Evolutionary conservation across 1,140 invertebrate genomes (phyloP).

Genomic region (Camponotus vicinus): DNA sequence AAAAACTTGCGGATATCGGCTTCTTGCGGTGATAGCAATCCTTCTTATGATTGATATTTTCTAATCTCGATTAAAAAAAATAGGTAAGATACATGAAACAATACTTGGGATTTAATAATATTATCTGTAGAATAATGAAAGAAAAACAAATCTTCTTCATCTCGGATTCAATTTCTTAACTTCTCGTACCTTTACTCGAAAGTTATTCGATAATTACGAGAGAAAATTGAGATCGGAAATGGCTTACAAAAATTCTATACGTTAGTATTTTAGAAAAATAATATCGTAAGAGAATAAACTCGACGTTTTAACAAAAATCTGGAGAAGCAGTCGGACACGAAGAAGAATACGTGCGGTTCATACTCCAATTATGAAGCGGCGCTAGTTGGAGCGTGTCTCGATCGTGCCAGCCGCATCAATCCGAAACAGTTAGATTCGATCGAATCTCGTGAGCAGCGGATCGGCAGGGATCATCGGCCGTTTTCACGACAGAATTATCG

Average conservation of each 20-base stretch:
- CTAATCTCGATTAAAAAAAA: not conserved
- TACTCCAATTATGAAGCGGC: slow-evolving; percentile 46
- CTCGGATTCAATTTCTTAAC: not conserved
- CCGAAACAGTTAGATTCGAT: slow-evolving; percentile 57
- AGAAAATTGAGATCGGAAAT: not conserved
- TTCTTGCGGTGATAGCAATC: slow-evolving; percentile 12
- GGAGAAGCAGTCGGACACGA: slow-evolving; percentile 8
- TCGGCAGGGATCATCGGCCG: slow-evolving; percentile 21
- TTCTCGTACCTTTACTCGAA: not conserved
- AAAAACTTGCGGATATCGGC: slow-evolving; percentile 18
- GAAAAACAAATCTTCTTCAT: not conserved
- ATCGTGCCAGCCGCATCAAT: not conserved
- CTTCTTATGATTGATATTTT: not conserved
- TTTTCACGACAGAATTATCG: slow-evolving; percentile 44
- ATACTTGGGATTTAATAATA: not conserved
- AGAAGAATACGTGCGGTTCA: slow-evolving; percentile 11
- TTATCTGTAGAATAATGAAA: not conserved
- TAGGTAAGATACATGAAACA: not conserved
- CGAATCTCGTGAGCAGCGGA: slow-evolving; percentile 42
- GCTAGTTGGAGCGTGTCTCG: slow-evolving; percentile 14
- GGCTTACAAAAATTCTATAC: not conserved
- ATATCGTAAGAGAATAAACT: slow-evolving; percentile 1
- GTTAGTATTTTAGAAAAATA: not conserved
- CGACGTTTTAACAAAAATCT: slow-evolving; percentile 4
- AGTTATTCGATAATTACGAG: not conserved